phyloP scores from a whole-genome alignment of 1,140 invertebrate genomes.

The Caenorhabditis inopinata region DNA sequence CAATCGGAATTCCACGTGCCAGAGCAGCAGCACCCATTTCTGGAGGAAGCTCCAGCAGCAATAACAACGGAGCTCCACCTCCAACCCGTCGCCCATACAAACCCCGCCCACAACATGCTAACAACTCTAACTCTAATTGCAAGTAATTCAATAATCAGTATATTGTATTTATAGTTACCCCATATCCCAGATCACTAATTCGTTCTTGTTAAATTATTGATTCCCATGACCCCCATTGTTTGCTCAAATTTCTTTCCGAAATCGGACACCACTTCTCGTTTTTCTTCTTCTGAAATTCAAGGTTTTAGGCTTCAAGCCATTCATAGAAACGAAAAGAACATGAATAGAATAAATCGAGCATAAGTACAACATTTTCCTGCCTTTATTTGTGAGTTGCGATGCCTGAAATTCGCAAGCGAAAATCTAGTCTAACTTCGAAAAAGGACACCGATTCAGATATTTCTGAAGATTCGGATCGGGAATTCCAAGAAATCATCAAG shows the following conservation, averaged over 20 bases:
- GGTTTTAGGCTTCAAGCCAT: neutral
- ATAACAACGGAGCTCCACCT: neutral
- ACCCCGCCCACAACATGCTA: neutral
- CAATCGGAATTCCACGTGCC: neutral
- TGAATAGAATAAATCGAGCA: neutral
- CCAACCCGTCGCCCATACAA: neutral
- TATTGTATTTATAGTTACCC: neutral
- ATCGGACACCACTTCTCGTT: neutral
- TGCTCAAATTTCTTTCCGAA: constrained; percentile 26
- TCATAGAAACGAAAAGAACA: neutral
- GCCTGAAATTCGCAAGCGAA: neutral
- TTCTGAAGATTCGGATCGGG: neutral
- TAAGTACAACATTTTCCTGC: neutral
- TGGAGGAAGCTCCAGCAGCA: neutral
- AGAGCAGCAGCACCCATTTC: neutral
- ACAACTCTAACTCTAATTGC: neutral
- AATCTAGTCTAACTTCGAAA: neutral
- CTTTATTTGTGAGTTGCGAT: neutral
- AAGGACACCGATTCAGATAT: too few relatives aligned
- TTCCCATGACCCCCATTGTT: neutral
- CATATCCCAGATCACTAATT: neutral
- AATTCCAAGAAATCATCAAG: constrained; percentile 41
- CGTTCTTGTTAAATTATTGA: constrained; percentile 8
- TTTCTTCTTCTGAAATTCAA: neutral
- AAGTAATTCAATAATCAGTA: neutral